Conservation (phyloP, 2,113 vertebrate genomes). For the Sylvietta virens region DNA sequence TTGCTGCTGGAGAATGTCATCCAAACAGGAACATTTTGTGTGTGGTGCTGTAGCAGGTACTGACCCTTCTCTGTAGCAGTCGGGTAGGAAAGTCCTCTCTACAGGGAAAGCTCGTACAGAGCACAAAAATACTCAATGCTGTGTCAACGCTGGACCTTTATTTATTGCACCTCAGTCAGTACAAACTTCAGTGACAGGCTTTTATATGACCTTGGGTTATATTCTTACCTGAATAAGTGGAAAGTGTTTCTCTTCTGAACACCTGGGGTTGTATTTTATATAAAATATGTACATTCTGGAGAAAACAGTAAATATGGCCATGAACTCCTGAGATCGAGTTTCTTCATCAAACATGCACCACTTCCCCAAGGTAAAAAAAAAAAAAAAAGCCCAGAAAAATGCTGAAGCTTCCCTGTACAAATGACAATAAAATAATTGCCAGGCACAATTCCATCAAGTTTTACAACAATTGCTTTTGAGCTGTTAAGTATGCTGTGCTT, state of each 20-base stretch:
- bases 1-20: neutral
- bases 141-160: neutral
- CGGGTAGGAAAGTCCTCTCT: neutral
- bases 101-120: neutral
- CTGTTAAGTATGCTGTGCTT: conserved; percentile 62
- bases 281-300: conserved; percentile 43
- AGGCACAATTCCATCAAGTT: conserved; percentile 62
- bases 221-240: conserved; percentile 48
- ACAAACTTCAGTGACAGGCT: conserved; percentile 28
- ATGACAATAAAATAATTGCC: conserved; percentile 65
- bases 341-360: conserved; percentile 46
- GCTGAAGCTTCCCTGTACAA: conserved; percentile 48
- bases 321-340: conserved; percentile 53
- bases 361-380: conserved; percentile 26
- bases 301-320: conserved; percentile 61
- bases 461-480: conserved; percentile 71
- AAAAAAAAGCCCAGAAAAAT: conserved; percentile 23
- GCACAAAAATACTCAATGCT: neutral
- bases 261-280: conserved; percentile 45
- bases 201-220: conserved; percentile 48
- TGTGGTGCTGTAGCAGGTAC: neutral
- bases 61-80: neutral
- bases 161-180: neutral
- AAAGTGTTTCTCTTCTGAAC: conserved; percentile 44
- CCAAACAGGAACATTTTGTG: rapidly evolving